phyloP scores from a whole-genome alignment of 1,140 invertebrate species.

The Coelopa frigida region DNA sequence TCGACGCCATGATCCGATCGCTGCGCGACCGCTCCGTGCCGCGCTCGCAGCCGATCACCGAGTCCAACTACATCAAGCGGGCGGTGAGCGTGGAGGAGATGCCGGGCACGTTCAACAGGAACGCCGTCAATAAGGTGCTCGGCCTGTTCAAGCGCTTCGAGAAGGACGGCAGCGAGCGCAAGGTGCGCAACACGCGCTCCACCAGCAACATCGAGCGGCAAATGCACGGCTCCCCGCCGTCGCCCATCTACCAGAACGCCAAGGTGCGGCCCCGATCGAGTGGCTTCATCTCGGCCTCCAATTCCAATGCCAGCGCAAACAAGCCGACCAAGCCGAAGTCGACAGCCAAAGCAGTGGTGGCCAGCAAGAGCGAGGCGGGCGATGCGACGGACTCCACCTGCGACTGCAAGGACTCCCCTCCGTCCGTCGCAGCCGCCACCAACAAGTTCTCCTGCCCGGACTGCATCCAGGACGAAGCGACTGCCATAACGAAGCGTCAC shows the following conservation, averaged over 20 bases:
- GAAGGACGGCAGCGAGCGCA: conserved; percentile 39
- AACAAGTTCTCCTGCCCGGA: conserved; percentile 1
- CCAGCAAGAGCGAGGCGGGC: neutral
- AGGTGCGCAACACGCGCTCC: conserved; percentile 34
- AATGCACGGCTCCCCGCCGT: conserved; percentile 20
- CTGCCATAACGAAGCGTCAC: neutral
- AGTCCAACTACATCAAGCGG: conserved; percentile 56
- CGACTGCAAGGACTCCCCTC: too few species aligned
- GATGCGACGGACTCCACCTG: neutral
- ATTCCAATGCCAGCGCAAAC: neutral
- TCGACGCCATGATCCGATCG: conserved; percentile 49
- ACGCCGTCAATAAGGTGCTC: conserved; percentile 58
- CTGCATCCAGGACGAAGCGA: conserved; percentile 6
- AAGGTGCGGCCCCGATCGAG: neutral
- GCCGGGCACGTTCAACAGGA: conserved; percentile 48
- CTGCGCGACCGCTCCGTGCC: conserved; percentile 60
- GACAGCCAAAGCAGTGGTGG: too few species aligned
- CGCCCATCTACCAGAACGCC: conserved; percentile 38
- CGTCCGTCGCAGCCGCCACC: too few species aligned
- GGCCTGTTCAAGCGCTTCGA: conserved; percentile 66
- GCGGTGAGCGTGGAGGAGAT: conserved; percentile 63
- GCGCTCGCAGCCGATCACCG: conserved; percentile 48
- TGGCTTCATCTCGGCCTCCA: conserved; percentile 6
- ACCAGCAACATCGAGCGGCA: conserved; percentile 38
- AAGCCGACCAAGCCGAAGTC: neutral